Base-by-base conservation (phyloP, 2,113 vertebrate species). In the Sapayoa aenigma region DNA sequence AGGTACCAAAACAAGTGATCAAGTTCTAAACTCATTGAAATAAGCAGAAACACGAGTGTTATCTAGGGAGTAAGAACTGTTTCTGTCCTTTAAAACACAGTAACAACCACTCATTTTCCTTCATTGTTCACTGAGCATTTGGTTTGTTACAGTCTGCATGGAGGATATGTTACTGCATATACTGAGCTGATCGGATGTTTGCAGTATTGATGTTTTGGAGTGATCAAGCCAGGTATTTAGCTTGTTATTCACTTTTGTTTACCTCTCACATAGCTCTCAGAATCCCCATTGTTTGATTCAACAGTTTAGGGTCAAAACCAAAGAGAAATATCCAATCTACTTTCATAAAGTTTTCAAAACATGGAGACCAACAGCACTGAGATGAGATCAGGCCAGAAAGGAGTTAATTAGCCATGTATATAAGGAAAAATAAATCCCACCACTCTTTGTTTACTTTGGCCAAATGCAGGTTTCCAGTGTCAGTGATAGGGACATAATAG, bases 81-180 rank as follows among this genome's bases (percentile, higher is more conserved):
- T 90, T 67, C 79, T 78, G 44, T 89, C 56, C 56, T 92, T 81
- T 56, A 72, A 80, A 92, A 46, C 56, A 27, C 5, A 6, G 52
- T 66, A 68, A 60, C 72, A 95, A 13, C 42, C 56, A 27, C 87
- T 79, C 33, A 59, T 93, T 96, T 91, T 74, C 87, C 56, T 80
- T 42, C n/a, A 16, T 44, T 74, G n/a, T 37, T 84, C 75, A 33
- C 22, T 18, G 46, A 93, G 65, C 60, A 49, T 79, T 67, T 76
- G 65, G 47, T 62, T 89, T 68, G 41, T 72, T 72, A 10, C 14
- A 68, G 69, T 30, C 85, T 84, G 65, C 3, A 22, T 47, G 58
- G 47, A 93, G 67, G 58, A 31, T 27, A 2, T 3, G 2, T 82
- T 46, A 30, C 22, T 58, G 52, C 0, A 0, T 7, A 3, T 37